Conservation (phyloP, 2,113 vertebrate genomes). For the Phoxinus phoxinus region DNA sequence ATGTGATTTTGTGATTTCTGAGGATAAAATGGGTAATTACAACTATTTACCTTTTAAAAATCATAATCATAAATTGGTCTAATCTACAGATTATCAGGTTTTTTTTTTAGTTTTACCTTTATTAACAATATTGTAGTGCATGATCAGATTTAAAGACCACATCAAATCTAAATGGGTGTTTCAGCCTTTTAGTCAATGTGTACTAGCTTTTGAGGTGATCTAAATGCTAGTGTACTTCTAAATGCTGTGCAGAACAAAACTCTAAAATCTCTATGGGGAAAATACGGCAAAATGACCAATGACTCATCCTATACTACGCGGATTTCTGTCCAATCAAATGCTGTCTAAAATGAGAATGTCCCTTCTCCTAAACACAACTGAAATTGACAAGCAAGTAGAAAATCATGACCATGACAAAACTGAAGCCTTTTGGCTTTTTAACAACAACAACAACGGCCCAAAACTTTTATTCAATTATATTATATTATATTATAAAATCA, state of each 20-base stretch:
- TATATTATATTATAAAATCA: neutral
- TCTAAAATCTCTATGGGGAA: neutral
- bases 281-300: neutral
- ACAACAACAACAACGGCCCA: neutral
- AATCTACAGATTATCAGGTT: neutral
- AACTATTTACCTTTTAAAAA: neutral
- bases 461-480: neutral
- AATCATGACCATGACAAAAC: neutral
- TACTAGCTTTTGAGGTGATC: neutral
- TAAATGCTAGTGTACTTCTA: neutral
- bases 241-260: neutral
- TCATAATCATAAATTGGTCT: neutral
- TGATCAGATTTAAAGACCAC: neutral
- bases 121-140: neutral
- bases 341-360: neutral
- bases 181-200: neutral
- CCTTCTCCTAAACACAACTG: neutral
- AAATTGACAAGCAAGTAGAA: neutral
- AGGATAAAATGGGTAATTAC: neutral
- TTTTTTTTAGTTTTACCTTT: neutral
- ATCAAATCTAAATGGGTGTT: neutral
- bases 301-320: neutral
- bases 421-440: neutral
- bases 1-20: neutral
- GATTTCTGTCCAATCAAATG: conserved; percentile 4